phyloP scores from a whole-genome alignment of 2,888 invertebrate genomes.

The Trypoxylon attenuatum region DNA sequence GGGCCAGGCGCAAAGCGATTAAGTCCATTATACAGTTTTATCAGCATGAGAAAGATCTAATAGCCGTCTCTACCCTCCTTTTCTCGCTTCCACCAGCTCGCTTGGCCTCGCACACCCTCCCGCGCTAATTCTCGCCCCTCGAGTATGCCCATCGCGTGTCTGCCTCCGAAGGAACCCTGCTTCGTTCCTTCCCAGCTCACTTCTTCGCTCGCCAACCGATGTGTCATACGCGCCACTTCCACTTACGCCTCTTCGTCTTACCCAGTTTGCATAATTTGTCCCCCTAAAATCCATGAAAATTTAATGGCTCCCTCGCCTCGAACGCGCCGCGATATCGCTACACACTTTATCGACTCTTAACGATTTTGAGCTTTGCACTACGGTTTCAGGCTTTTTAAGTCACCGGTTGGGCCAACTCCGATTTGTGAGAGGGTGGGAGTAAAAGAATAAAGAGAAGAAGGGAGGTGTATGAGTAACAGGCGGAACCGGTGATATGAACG shows the following conservation, averaged over 20 bases:
- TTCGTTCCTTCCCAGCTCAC: conserved; percentile 5
- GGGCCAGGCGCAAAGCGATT: conserved; percentile 70
- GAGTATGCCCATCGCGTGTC: conserved; percentile 46
- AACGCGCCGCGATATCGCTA: not conserved
- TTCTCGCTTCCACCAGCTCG: not conserved
- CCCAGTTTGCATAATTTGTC: conserved; percentile 18
- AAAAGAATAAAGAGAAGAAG: conserved; percentile 15
- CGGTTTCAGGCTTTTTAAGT: not conserved
- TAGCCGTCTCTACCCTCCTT: conserved; percentile 51
- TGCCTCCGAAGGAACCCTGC: conserved; percentile 21
- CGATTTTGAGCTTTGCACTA: not conserved
- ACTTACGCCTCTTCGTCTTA: conserved; percentile 47
- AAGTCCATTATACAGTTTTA: conserved; percentile 73
- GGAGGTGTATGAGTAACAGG: conserved; percentile 38
- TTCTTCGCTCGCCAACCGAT: conserved; percentile 23
- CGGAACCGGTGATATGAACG: conserved; percentile 58
- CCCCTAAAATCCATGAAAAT: too few species aligned
- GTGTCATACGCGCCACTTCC: conserved; percentile 71
- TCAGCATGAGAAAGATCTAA: conserved; percentile 75
- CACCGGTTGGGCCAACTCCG: conserved; percentile 13
- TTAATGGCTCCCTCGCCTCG: too few species aligned
- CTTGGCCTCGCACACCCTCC: conserved; percentile 33
- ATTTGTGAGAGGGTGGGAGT: conserved; percentile 17
- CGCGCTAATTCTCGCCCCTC: conserved; percentile 55
- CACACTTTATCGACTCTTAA: not conserved